Evolutionary conservation across 2,113 vertebrate genomes (phyloP), one percentile per base, ranked within the genome.

Genomic region (Oncorhynchus mykiss): DNA sequence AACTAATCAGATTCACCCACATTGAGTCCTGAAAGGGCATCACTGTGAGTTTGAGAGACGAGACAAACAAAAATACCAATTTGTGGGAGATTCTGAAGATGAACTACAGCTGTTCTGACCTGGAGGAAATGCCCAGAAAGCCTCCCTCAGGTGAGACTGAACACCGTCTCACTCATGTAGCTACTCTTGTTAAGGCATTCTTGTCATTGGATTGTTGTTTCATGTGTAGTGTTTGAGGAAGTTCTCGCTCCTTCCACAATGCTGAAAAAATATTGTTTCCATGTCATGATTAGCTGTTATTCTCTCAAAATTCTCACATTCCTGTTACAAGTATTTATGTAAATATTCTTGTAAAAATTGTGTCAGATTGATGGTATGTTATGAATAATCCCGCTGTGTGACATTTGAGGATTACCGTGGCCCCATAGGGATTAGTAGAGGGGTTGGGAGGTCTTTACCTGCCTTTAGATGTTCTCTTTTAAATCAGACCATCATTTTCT

Each of bases 141-240:
- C 27, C 27, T 64, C 25, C 6, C 70, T 84, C 70, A 84, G 82
- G 79, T 84, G 62, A 76, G 59, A 45, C 24, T 22, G 39, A 45
- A 45, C 39, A 45, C 39, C 8, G 2, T 11, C 8, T 45, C 39
- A 45, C 39, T 22, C 59, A 62, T 20, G 14, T 20, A 57, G 18
- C 54, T 16, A 62, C n/a, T 62, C 18, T 62, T 27, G 27, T 27
- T 22, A 51, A 51, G 49, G 49, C 4, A 39, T 39, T 39, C 34
- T 39, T 39, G 34, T 39, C 49, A 51, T 4, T 51, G 49, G 14
- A 51, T 14, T 51, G 49, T 51, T 51, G 3, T 51, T 51, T 14
- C 3, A 12, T 16, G 49, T 51, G 49, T 39, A 9, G 34, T 39
- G 31, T 34, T 34, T 34, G 31, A 34, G 31, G 31, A 34, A 34